These are phyloP conservation scores for Uropsilus gracilis DNA, from an alignment of 2,113 vertebrate species.

Conservation along the genomic window DNA sequence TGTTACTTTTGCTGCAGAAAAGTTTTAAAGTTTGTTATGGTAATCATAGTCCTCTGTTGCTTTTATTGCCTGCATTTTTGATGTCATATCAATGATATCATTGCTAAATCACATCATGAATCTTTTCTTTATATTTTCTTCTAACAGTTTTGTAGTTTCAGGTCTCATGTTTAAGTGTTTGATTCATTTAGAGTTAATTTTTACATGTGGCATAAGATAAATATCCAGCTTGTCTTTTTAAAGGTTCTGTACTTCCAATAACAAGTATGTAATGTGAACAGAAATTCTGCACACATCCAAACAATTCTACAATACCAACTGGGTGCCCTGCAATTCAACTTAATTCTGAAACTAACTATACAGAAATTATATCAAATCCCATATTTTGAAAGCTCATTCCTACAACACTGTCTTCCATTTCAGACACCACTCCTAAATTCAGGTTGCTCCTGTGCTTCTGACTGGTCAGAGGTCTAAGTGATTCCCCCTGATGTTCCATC, in stretches of 20 bases:
- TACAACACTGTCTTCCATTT: too few relatives aligned
- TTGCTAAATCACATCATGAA: neutral
- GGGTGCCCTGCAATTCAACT: neutral
- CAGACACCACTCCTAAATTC: neutral
- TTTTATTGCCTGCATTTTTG: neutral
- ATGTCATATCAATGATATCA: neutral
- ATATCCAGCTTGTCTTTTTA: neutral
- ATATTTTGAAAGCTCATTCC: too few relatives aligned
- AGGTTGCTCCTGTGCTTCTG: neutral
- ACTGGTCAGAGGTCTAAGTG: too few relatives aligned
- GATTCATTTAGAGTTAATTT: neutral
- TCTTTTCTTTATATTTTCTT: neutral
- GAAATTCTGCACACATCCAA: too few relatives aligned
- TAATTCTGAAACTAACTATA: neutral
- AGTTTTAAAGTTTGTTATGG: neutral
- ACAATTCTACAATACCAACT: neutral
- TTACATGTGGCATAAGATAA: neutral
- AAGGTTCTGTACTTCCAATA: too few relatives aligned
- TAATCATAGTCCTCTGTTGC: neutral
- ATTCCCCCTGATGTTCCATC: neutral
- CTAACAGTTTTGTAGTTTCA: neutral
- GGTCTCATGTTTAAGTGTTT: neutral
- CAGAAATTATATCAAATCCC: too few relatives aligned
- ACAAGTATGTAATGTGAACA: neutral
- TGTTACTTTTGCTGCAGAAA: neutral